Base-by-base conservation (phyloP, 1,140 invertebrate genomes). In the Cydia amplana region DNA sequence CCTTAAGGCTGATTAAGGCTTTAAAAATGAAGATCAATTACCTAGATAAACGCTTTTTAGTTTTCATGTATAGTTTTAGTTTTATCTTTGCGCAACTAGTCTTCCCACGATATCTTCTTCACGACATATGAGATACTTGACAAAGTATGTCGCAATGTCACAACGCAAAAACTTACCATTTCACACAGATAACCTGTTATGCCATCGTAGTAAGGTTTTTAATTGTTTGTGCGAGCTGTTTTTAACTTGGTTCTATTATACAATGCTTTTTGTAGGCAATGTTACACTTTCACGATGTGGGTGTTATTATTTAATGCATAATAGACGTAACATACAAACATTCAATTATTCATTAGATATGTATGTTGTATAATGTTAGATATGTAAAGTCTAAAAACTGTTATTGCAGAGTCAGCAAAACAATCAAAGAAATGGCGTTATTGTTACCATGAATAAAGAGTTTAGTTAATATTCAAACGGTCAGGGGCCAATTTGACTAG, bases 61-160 rank as follows among this genome's bases (percentile, higher is more conserved):
- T 60, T 23, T 60, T 20, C 18, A 20, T 43, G 36, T 67, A n/a
- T n/a, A 73, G 49, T 51, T 77, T 78, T 78, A 72, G 43, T 72
- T 20, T 28, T 49, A 40, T 55, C 51, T 23, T 64, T 49, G 55
- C 40, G 63, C 67, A 74, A 75, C 60, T 75, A 25, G 28, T 77
- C 79, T 80, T 80, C 79, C 77, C 79, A 80, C 77, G 79, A 46
- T 77, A 63, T 75, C 75, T 49, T 77, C 72, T 74, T 72, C n/a
- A 23, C 23, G 72, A 75, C 72, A 72, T 43, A 43, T n/a, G 43
- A 80, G 77, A 78, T 78, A 64, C 32, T 70, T 18, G n/a, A 40
- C 65, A 49, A 46, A 46, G 43, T 46, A 72, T 70, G 77, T 70
- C 49, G 77, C 20, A 70, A 70, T 36, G 14, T 28, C 36, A 36